Conservation (phyloP, 2,113 vertebrate species). For the Cinclus mexicanus region DNA sequence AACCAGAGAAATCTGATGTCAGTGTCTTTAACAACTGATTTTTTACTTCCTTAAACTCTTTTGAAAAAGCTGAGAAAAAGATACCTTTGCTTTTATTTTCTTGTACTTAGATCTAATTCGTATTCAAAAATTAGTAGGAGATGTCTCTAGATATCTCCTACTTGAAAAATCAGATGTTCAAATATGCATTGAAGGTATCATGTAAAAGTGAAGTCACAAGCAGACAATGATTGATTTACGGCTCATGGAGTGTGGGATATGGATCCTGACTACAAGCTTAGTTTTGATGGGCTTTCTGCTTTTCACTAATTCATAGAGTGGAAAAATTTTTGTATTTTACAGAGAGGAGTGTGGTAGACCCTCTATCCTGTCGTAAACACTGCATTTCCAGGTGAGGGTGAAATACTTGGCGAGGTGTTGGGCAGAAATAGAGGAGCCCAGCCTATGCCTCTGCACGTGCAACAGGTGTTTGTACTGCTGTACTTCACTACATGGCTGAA, state of each 20-base stretch:
- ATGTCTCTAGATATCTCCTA: background rate
- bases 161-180: background rate
- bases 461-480: background rate
- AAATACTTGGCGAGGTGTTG: background rate
- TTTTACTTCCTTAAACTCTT: background rate
- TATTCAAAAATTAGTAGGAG: background rate
- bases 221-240: background rate
- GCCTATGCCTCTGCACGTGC: rapidly evolving
- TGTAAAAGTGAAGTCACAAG: background rate
- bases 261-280: background rate
- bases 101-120: background rate
- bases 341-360: no score
- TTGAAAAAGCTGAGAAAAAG: background rate
- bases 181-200: background rate
- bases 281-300: background rate
- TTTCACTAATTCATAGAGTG: background rate
- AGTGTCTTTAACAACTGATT: background rate
- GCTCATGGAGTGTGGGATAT: background rate
- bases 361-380: background rate
- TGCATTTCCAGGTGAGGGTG: background rate
- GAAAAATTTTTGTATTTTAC: background rate
- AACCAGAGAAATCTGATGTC: background rate
- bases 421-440: background rate
- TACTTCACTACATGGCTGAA: background rate
- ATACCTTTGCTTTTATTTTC: background rate